Evolutionary conservation across 1,140 invertebrate species (phyloP), one percentile per base, ranked within the genome.

Genomic region (Drosophila micromelanica): DNA sequence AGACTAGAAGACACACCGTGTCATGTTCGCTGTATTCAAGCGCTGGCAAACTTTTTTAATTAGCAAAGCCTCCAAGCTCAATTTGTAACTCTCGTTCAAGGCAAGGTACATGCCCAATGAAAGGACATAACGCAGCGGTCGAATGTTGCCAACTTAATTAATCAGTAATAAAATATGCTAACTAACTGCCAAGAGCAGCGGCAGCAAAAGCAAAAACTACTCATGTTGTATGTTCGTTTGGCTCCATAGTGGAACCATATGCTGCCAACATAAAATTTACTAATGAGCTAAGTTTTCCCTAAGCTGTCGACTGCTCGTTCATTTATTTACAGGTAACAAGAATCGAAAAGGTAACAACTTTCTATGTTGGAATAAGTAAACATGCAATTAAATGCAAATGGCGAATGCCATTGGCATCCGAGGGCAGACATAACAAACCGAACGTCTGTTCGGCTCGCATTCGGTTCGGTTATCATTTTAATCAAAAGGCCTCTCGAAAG

Each of bases 91-190:
- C 20, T 6, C n/a, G 62, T 37, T 35, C 30, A 8, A 9, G 27
- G 30, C 9, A 13, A 45, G 38, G 20, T 3, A 52, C 17, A 35
- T 11, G 49, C n/a, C 23, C 45, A 56, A 69, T 60, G 59, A 57
- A 60, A 77, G 60, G 64, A 69, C 69, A 74, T 48, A 60, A 17
- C 61, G 65, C 56, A 80, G 71, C 38, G 38, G 9, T 30, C 52
- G 12, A 17, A 48, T 76, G 17, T 46, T 52, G 27, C 40, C 73
- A 40, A 79, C 82, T 87, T 86, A 86, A 86, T 86, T 86, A 86
- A 87, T 86, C 82, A 86, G 78, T 85, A 81, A 87, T 86, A 82
- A 86, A 86, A 78, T 87, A 78, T 75, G 60, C 82, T 55, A 87
- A 78, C 73, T 49, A 60, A 76, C 73, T 81, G 82, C 48, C 71